phyloP scores from a whole-genome alignment of 2,113 vertebrate genomes.

The Piprites chloris region DNA sequence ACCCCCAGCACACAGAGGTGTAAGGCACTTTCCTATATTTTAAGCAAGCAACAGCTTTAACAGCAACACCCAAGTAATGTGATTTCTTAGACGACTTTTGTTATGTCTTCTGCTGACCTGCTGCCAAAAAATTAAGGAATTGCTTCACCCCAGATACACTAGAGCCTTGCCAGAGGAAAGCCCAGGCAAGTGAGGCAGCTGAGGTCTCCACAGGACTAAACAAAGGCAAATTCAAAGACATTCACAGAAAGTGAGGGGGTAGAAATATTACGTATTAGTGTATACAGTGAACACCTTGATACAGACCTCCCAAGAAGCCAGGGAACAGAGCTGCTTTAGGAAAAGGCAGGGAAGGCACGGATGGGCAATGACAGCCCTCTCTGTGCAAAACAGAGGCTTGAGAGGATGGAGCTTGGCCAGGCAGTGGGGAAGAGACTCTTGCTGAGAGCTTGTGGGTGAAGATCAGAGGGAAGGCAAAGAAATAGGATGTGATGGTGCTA shows the following conservation, averaged over 20 bases:
- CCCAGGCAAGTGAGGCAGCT: not conserved
- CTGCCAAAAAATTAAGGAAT: not conserved
- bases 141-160: not conserved
- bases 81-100: not conserved
- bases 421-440: not conserved
- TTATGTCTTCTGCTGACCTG: not conserved
- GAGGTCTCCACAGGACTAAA: not conserved
- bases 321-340: not conserved
- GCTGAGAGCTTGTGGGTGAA: not conserved
- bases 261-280: not conserved
- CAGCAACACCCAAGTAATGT: not conserved
- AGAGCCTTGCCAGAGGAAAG: not conserved
- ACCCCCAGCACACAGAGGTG: not conserved
- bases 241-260: not conserved
- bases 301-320: not conserved
- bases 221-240: not conserved
- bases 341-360: rapidly evolving
- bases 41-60: not conserved
- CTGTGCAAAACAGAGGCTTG: not conserved
- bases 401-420: not conserved
- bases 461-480: not conserved
- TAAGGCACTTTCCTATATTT: not conserved
- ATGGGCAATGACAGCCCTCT: not conserved
- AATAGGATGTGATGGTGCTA: not conserved
- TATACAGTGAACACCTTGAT: not conserved